Evolutionary conservation across 2,888 invertebrate genomes (phyloP).

Genomic region (Linnaemya vulpina): DNA sequence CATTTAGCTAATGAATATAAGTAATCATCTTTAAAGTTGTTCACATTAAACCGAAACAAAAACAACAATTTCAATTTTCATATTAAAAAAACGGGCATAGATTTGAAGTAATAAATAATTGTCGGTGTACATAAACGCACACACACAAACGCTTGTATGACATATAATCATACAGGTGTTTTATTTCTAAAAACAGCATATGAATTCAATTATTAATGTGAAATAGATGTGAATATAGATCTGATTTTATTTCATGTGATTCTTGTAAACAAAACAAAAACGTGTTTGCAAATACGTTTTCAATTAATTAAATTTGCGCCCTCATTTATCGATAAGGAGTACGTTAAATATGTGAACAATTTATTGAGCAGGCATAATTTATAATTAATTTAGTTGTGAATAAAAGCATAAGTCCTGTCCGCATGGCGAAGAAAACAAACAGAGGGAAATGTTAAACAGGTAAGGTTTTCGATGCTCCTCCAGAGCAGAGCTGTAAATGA

Average conservation of each 20-base stretch:
- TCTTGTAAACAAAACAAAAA: not conserved
- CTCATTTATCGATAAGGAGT: no score
- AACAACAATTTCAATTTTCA: slow-evolving; percentile 9
- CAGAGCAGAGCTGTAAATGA: no score
- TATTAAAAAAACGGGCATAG: not conserved
- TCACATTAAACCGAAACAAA: slow-evolving; percentile 21
- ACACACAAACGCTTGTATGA: not conserved
- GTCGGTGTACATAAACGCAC: not conserved
- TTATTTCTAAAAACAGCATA: not conserved
- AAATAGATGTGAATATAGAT: not conserved
- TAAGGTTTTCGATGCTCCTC: no score
- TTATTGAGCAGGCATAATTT: no score
- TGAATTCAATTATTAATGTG: not conserved
- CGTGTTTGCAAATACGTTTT: not conserved
- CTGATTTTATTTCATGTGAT: not conserved
- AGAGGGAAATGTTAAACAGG: no score
- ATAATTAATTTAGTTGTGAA: no score
- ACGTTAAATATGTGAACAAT: no score
- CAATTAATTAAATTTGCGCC: not conserved
- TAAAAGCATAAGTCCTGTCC: no score
- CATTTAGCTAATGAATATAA: slow-evolving; percentile 70
- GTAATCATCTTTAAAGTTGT: slow-evolving; percentile 66
- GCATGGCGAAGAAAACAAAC: no score
- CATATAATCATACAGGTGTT: slow-evolving; percentile 37
- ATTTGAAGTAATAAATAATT: slow-evolving; percentile 51